These are phyloP conservation scores for Mobula hypostoma DNA, from an alignment of 2,113 vertebrate genomes.

Conservation along the genomic window DNA sequence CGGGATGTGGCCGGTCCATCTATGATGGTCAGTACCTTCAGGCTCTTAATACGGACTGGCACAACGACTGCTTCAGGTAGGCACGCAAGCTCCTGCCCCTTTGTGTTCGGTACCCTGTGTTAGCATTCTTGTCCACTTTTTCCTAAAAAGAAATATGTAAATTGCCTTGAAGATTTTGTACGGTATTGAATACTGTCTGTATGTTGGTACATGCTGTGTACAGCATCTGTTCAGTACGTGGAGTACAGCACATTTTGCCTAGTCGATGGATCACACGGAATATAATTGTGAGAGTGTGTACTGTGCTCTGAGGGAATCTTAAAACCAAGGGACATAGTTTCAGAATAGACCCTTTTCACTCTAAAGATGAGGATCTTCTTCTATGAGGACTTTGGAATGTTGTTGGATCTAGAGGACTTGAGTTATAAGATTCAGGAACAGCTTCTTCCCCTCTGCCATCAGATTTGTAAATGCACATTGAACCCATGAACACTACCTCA, in stretches of 20 bases:
- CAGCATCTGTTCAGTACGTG: not conserved
- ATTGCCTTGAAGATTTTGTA: not conserved
- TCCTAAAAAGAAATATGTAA: not conserved
- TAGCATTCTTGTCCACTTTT: not conserved
- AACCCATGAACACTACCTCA: too few relatives aligned
- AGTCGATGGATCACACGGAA: not conserved
- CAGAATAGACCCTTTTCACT: too few relatives aligned
- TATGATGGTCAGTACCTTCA: constrained; percentile 91
- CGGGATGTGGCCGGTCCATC: constrained; percentile 81
- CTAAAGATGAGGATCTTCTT: too few relatives aligned
- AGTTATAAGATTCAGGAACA: too few relatives aligned
- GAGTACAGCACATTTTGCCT: not conserved
- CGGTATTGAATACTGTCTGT: not conserved
- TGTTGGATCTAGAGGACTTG: too few relatives aligned
- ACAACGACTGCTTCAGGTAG: constrained; percentile 87
- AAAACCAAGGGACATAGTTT: too few relatives aligned
- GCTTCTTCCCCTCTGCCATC: too few relatives aligned
- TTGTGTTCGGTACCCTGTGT: too few relatives aligned
- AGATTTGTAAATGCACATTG: too few relatives aligned
- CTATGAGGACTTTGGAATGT: too few relatives aligned
- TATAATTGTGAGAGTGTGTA: too few relatives aligned
- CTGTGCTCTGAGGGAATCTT: too few relatives aligned
- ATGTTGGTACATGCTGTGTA: not conserved
- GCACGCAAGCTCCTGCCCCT: not conserved
- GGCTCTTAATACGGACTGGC: constrained; percentile 84